These are phyloP conservation scores for Brienomyrus longianalis DNA, from an alignment of 2,113 vertebrate species.

Conservation along the genomic window DNA sequence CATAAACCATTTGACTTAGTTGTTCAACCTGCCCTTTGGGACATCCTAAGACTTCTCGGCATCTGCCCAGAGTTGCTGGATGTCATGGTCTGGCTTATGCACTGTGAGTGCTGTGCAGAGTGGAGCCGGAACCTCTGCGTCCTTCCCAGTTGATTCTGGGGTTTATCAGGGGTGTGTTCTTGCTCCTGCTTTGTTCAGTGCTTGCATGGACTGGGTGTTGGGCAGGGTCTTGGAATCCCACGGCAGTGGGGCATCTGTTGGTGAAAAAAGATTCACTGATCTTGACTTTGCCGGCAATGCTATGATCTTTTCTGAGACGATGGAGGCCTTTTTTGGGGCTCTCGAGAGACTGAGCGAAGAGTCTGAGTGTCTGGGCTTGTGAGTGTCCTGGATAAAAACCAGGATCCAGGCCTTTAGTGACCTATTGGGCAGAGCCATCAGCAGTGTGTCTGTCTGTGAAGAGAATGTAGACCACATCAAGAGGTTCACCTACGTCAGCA, in stretches of 20 bases:
- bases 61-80: background rate
- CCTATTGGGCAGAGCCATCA: background rate
- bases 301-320: background rate
- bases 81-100: background rate
- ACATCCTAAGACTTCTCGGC: background rate
- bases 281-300: background rate
- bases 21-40: background rate
- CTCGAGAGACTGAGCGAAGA: background rate
- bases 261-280: background rate
- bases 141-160: background rate
- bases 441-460: background rate
- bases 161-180: background rate
- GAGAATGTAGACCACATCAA: background rate
- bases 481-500: background rate
- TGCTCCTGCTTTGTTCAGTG: background rate
- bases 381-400: background rate
- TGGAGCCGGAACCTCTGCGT: background rate
- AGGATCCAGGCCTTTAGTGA: background rate
- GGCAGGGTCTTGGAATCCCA: background rate
- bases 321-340: background rate
- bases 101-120: background rate
- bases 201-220: background rate
- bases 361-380: background rate
- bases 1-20: background rate
- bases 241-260: background rate